phyloP scores from a whole-genome alignment of 2,888 invertebrate species.

The Lydus trimaculatus region DNA sequence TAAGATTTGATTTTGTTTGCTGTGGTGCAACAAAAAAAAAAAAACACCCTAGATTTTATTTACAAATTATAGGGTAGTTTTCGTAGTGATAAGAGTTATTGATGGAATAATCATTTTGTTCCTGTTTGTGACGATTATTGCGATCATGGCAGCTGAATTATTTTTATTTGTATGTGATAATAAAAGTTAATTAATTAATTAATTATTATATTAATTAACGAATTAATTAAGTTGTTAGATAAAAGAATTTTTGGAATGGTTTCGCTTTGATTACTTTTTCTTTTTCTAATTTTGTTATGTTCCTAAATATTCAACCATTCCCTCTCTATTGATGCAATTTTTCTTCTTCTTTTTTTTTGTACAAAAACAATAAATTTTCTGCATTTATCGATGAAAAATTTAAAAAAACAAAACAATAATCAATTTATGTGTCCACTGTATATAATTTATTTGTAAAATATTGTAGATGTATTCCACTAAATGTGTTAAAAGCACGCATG shows the following conservation, averaged over 20 bases:
- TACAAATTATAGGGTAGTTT: conserved; percentile 7
- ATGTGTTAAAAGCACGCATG: conserved; percentile 52
- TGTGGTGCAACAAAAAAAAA: conserved; percentile 6
- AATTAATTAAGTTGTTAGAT: not conserved
- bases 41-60: conserved; percentile 1
- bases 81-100: conserved; percentile 3
- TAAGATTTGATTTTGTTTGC: conserved; percentile 28
- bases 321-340: conserved; percentile 27
- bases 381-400: conserved; percentile 44
- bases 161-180: conserved; percentile 47
- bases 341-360: conserved; percentile 28
- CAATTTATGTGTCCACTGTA: conserved; percentile 46
- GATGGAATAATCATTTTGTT: conserved; percentile 2
- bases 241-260: conserved; percentile 30
- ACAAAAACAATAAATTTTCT: conserved; percentile 23
- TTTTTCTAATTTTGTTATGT: conserved; percentile 28
- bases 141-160: conserved; percentile 37
- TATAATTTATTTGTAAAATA: conserved; percentile 53
- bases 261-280: conserved; percentile 2
- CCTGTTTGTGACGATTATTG: conserved; percentile 32
- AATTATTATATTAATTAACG: not conserved
- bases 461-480: conserved; percentile 51
- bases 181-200: conserved; percentile 16
- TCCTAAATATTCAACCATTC: conserved; percentile 36
- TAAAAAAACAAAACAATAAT: conserved; percentile 16